Conservation (phyloP, 1,140 invertebrate genomes). For the Cydia strobilella region DNA sequence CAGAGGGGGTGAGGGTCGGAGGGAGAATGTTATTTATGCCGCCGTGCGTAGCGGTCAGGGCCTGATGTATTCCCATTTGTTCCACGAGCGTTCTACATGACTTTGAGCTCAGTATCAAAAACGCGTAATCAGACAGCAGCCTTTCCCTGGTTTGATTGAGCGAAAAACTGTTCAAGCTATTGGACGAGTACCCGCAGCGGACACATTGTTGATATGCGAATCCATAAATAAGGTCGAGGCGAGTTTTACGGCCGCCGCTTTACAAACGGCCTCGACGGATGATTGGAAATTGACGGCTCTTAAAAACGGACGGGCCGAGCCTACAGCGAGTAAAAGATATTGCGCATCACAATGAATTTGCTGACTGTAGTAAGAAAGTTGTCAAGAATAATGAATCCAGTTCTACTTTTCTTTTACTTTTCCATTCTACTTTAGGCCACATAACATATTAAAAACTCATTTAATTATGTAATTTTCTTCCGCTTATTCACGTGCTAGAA, state of each 20-base stretch:
- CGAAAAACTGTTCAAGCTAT: background rate
- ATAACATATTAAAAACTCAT: too few relatives aligned
- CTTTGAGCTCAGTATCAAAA: background rate
- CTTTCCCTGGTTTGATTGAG: background rate
- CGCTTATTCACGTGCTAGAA: too few relatives aligned
- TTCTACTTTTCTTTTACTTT: too few relatives aligned
- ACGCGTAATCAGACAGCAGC: background rate
- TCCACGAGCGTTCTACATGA: background rate
- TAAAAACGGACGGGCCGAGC: background rate
- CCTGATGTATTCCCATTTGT: background rate
- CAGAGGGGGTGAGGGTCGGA: background rate
- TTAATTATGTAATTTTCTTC: too few relatives aligned
- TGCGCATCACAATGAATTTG: background rate
- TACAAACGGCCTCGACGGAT: background rate
- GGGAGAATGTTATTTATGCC: background rate
- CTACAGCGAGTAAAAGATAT: background rate
- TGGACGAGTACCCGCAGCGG: background rate
- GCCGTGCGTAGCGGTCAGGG: background rate
- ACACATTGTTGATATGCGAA: background rate
- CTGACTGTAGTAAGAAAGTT: background rate
- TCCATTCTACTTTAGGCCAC: too few relatives aligned
- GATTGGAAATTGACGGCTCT: background rate
- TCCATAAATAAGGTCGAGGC: constrained; percentile 7
- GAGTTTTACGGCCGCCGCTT: background rate
- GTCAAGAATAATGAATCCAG: constrained; percentile 16